Evolutionary conservation across 1,140 invertebrate species (phyloP).

Genomic region (Myzus persicae): DNA sequence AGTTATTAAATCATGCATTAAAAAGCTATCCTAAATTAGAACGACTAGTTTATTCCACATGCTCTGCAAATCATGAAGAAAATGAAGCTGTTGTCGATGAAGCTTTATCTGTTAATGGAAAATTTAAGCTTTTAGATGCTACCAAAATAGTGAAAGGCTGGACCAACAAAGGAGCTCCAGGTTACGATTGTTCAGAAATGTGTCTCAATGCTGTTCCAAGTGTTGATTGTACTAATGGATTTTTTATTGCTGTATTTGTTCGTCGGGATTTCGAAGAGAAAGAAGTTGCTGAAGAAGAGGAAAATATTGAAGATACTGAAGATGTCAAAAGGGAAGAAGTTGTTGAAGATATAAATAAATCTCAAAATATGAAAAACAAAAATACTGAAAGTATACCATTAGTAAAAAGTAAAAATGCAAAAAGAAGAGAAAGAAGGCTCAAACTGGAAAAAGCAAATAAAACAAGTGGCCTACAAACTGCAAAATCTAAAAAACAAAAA

Average conservation of each 20-base stretch:
- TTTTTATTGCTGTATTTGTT: conserved; percentile 88
- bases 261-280: conserved; percentile 7
- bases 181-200: conserved; percentile 72
- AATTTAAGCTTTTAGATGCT: conserved; percentile 72
- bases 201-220: conserved; percentile 82
- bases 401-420: conserved; percentile 37
- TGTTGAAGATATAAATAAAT: neutral
- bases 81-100: conserved; percentile 87
- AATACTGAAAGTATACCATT: neutral
- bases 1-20: conserved; percentile 85
- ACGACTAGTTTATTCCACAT: conserved; percentile 93
- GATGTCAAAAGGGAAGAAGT: neutral
- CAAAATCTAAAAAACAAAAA: neutral
- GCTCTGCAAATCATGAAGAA: conserved; percentile 88
- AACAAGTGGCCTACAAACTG: too few relatives aligned
- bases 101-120: conserved; percentile 66
- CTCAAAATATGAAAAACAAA: neutral
- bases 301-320: neutral
- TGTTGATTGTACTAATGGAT: conserved; percentile 85
- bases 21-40: conserved; percentile 82
- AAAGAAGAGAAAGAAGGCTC: neutral
- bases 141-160: conserved; percentile 70
- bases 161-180: conserved; percentile 73
- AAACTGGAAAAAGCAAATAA: neutral
- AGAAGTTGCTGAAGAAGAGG: neutral